These are phyloP conservation scores for Carassius auratus DNA, from an alignment of 2,113 vertebrate species.

Conservation along the genomic window DNA sequence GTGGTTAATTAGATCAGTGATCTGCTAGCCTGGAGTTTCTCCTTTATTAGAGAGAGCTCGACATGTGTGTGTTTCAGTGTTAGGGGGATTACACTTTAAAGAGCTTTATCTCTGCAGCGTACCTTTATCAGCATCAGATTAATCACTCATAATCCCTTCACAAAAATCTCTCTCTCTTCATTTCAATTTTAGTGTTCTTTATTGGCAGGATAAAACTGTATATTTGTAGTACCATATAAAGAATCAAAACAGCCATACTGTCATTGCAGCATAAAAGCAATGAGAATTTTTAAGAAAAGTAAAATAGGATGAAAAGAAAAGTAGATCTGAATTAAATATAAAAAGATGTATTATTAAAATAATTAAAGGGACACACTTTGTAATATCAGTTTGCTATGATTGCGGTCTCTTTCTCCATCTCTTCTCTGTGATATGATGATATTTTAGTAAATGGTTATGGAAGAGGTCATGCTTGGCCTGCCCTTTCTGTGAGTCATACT, in stretches of 20 bases:
- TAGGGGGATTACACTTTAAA: constrained; percentile 65
- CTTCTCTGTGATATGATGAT: constrained; percentile 1
- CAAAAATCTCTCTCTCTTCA: background rate
- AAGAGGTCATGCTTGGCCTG: constrained; percentile 11
- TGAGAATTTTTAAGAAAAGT: background rate
- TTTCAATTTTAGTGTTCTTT: background rate
- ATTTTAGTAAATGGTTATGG: constrained; percentile 23
- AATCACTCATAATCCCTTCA: constrained; percentile 55
- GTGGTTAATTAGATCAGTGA: constrained; percentile 58
- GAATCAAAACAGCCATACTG: background rate
- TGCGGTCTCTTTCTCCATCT: background rate
- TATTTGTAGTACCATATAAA: background rate
- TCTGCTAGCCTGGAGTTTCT: constrained; percentile 38
- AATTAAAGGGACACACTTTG: background rate
- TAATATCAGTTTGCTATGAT: background rate
- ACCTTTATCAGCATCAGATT: constrained; percentile 52
- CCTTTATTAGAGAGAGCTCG: constrained; percentile 45
- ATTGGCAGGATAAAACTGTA: background rate
- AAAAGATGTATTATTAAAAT: background rate
- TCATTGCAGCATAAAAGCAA: background rate
- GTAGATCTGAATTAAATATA: background rate
- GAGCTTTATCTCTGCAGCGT: constrained; percentile 51
- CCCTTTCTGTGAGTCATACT: constrained; percentile 12
- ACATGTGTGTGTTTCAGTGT: constrained; percentile 10
- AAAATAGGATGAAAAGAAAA: background rate